These are phyloP conservation scores for Drosophila heteroneura DNA, from an alignment of 2,888 invertebrate species.

Conservation along the genomic window DNA sequence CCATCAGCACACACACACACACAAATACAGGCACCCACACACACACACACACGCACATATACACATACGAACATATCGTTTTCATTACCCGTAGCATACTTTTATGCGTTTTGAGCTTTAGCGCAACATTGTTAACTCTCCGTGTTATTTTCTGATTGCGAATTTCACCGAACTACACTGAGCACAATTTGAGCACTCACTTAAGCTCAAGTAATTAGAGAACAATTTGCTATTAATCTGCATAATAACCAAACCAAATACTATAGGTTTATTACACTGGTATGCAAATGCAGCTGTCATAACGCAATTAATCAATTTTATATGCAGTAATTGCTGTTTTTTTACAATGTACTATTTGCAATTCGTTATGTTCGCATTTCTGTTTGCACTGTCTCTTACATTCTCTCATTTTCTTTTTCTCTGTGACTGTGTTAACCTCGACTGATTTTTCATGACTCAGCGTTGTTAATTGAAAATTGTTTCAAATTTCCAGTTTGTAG, in stretches of 20 bases:
- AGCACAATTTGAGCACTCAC: not conserved
- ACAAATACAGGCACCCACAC: not conserved
- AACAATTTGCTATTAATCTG: conserved; percentile 11
- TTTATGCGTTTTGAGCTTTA: conserved; percentile 52
- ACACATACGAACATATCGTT: conserved; percentile 33
- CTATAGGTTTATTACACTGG: not conserved
- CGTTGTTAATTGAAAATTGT: conserved; percentile 72
- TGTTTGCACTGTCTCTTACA: conserved; percentile 7
- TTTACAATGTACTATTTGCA: conserved; percentile 44
- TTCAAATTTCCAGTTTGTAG: conserved; percentile 69
- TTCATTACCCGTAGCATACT: conserved; percentile 57
- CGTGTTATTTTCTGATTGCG: conserved; percentile 40
- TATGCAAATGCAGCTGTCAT: conserved; percentile 40
- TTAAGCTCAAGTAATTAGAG: not conserved
- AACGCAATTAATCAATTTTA: conserved; percentile 32
- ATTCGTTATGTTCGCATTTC: conserved; percentile 41
- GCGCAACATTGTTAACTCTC: conserved; percentile 47
- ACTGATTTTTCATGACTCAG: conserved; percentile 57
- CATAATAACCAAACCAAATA: not conserved
- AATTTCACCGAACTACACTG: conserved; percentile 39
- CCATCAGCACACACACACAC: not conserved
- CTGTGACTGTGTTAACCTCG: conserved; percentile 1
- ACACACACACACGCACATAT: not conserved
- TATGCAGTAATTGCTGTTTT: conserved; percentile 11
- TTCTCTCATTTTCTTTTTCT: not conserved